Conservation (phyloP, 2,113 vertebrate species). For the Cryptotis parvus region DNA sequence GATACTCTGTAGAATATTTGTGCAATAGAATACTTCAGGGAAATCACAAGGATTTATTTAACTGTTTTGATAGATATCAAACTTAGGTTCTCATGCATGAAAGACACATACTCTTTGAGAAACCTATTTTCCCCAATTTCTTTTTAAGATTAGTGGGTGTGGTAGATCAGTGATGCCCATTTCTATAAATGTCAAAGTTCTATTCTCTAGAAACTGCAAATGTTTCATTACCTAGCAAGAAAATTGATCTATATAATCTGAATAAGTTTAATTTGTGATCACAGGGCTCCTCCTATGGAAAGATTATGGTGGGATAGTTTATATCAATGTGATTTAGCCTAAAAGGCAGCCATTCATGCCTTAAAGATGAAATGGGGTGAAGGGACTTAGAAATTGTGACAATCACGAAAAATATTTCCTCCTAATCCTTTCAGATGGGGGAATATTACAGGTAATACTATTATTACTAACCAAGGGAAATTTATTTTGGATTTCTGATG, state of each 20-base stretch:
- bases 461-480: not conserved
- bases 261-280: not conserved
- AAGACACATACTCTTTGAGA: too few relatives aligned
- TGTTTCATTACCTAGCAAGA: not conserved
- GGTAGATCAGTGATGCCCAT: not conserved
- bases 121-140: too few relatives aligned
- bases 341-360: not conserved
- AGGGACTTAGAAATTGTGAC: not conserved
- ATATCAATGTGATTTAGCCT: not conserved
- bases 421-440: not conserved
- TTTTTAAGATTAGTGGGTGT: not conserved
- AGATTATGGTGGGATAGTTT: not conserved
- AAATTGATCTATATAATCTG: not conserved
- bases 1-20: too few relatives aligned
- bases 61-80: too few relatives aligned
- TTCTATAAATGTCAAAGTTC: not conserved
- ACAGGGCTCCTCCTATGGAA: not conserved
- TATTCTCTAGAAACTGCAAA: not conserved
- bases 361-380: not conserved
- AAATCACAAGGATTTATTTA: too few relatives aligned
- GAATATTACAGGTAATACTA: not conserved
- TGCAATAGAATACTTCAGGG: too few relatives aligned
- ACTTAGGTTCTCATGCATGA: too few relatives aligned
- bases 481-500: not conserved
- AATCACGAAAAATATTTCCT: not conserved